Base-by-base conservation (phyloP, 2,113 vertebrate genomes). In the Pedionomus torquatus region DNA sequence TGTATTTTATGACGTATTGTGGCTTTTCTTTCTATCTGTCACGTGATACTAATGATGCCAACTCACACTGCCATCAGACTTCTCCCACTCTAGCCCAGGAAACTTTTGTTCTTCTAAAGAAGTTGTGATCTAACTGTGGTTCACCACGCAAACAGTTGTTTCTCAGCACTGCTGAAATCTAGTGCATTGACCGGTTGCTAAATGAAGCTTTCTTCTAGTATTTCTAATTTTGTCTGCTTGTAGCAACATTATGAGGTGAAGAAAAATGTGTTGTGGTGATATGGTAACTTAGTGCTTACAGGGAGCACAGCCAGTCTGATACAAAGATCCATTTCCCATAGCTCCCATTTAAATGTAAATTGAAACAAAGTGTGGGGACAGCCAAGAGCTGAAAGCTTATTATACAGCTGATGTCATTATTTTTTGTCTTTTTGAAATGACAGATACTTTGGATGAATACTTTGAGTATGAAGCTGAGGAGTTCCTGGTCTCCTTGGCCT, bases 391-490 rank as follows among this genome's bases (percentile, higher is more conserved):
- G 72, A 52, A 87, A 54, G 17, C n/a, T 82, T 39, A 11, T 60
- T 72, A 25, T 5, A 16, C 61, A 91, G 52, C 43, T 57, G 39
- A 24, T 33, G 44, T 60, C 4, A 11, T 49, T 54, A 60, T n/a
- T 89, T 60, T 64, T 79, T 92, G 19, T 70, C 20, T 81, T 79
- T 97, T 81, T 91, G 49, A 49, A 88, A 85, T 55, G 83, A 26
- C 93, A 99, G 99, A 99, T 97, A 98, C 98, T 54, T 96, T 98
- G 39, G 99, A 99, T 98, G 99, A 99, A 94, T 99, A 99, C 96
- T 99, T 99, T 58, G 99, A 99, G 97, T 99, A 99, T 9, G 99
- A 99, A 64, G 99, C 99, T 5, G 99, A 99, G 98, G 99, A 99
- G 97, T 99, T 99, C 98, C 98, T 99, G 97, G 99, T 99, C 85